Base-by-base conservation (phyloP, 2,797 vertebrate genomes). In the Monodelphis domestica region DNA sequence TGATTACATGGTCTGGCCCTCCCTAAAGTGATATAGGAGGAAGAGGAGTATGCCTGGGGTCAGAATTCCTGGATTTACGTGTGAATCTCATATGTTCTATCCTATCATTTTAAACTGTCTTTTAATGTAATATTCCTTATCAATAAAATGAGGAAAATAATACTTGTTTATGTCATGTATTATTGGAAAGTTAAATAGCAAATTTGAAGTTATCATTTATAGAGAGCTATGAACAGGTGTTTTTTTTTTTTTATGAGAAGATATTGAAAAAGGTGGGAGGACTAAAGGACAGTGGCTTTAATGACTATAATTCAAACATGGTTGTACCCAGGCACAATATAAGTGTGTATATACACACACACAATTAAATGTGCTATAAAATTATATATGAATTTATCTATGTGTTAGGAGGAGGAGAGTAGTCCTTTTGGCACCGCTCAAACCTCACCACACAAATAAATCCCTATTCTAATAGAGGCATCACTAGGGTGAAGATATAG, bases 311-410 rank as follows among this genome's bases (percentile, higher is more conserved):
- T 2, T 14, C 11, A 70, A 38, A 70, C 15, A 38, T 38, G 38
- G n/a, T 70, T 38, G 63, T 0, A 70, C 17, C 6, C 38, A 70
- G n/a, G 17, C n/a, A 70, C 15, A 17, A n/a, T 63, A 17, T 70
- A 70, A 70, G 33, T 38, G 15, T 55, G 54, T 5, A 55, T 15
- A 55, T 4, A 29, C 3, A 56, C 0, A 56, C 0, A 57, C 10
- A 30, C 2, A 11, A 0, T 10, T 0, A 57, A 0, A 12, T 3
- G 30, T 1, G 9, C 12, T 3, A 57, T 3, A 30, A 3, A 30
- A 0, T 9, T 11, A 56, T 28, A 56, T 29, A 28, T 56, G 29
- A 2, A 56, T 56, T 11, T 12, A 33, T 12, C 29, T 12, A 63
- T 17, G 11, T 30, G 29, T 59, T 10, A 28, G 2, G 30, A 33